Base-by-base conservation (phyloP, 2,888 invertebrate species). In the Diarsia dahlii region DNA sequence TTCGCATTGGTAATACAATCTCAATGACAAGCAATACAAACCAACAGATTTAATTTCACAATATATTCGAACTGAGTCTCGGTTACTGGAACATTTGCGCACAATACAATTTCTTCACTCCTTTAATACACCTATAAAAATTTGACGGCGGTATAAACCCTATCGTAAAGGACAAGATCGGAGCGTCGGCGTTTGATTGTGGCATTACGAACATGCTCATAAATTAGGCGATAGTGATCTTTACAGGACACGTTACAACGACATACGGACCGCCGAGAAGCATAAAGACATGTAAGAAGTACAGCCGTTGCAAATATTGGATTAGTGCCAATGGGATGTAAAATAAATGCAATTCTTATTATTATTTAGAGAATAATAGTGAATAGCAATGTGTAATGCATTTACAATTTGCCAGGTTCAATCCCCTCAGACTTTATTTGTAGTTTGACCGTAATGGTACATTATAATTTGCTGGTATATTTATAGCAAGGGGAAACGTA, bases 191-290 rank as follows among this genome's bases (percentile, higher is more conserved):
- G 81, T 90, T 88, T 89, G 89, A 89, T 89, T 90, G 89, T 90
- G 87, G 86, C 81, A 87, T 82, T 80, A 83, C 83, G 83, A 85
- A 92, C 91, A 91, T 81, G 91, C 84, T 91, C 93, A 92, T 95
- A 94, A 93, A 94, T 94, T 92, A 93, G 90, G 85, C 80, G 95
- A 94, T 94, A 91, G 92, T 90, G 85, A 94, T 94, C 94, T 86
- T 71, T 84, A 88, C 90, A 91, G 89, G 90, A 91, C 90, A 89
- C 88, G 79, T 89, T 88, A 91, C 91, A 92, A 88, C 88, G 78
- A 81, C 84, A 84, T 66, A 87, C 71, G 71, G 76, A 78, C 77
- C 86, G 79, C 78, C 77, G 74, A 81, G 69, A 76, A 81, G 85
- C 74, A 71, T 71, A 67, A 71, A 80, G 75, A 77, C 71, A 83